Percentiles rank a stretch among this genome's conserved stretches.
phyloP scores from a whole-genome alignment of 2,797 vertebrate genomes.

The Diplodus sargus region DNA sequence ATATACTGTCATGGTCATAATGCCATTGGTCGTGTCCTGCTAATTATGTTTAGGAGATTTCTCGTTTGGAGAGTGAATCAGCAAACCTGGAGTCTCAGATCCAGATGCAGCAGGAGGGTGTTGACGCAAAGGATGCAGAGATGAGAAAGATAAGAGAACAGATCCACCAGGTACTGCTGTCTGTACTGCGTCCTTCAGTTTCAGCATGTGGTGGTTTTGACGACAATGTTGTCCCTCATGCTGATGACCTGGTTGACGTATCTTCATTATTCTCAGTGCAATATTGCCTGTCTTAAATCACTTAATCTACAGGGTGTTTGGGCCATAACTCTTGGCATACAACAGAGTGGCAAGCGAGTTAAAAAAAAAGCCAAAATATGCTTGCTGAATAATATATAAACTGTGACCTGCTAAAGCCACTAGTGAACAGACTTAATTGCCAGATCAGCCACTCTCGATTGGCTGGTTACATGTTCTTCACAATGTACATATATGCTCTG shows the following conservation, averaged over 20 bases:
- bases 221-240: neutral
- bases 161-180: slow-evolving; percentile 87
- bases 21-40: neutral
- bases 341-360: neutral
- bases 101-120: slow-evolving; percentile 83
- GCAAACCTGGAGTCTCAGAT: slow-evolving; percentile 87
- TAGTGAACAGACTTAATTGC: neutral
- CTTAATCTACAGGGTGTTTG: neutral
- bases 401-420: neutral
- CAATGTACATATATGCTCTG: neutral
- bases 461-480: neutral
- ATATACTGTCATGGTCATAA: neutral
- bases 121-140: slow-evolving; percentile 81
- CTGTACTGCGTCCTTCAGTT: neutral
- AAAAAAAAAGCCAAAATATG: neutral
- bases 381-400: neutral
- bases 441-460: neutral
- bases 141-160: slow-evolving; percentile 82
- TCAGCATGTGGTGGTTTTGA: neutral
- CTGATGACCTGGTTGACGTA: neutral
- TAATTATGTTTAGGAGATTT: slow-evolving; percentile 88
- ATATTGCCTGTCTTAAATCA: neutral
- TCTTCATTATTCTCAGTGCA: neutral
- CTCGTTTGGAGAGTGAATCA: slow-evolving; percentile 90
- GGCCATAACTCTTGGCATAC: neutral